phyloP scores from a whole-genome alignment of 1,140 invertebrate genomes.

The Pseudomyrmex cubaensis region DNA sequence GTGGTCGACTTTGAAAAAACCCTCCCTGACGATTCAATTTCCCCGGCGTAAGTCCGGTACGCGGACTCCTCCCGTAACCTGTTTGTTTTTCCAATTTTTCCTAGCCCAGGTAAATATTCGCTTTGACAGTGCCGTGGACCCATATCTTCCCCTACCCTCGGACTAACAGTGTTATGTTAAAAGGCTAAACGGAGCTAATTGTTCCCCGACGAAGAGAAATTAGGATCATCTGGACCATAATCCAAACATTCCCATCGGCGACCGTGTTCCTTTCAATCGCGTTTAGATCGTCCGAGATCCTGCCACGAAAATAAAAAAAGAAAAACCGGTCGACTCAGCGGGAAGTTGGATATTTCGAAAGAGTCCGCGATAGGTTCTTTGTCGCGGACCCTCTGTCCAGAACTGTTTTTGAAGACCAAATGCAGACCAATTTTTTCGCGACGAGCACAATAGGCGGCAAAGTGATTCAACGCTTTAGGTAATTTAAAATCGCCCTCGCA shows the following conservation, averaged over 20 bases:
- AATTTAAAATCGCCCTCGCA: slow-evolving; percentile 18
- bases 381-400: slow-evolving; percentile 23
- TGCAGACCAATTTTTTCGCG: slow-evolving; percentile 72
- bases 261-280: slow-evolving; percentile 51
- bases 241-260: slow-evolving; percentile 60
- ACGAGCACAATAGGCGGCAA: slow-evolving; percentile 58
- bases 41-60: slow-evolving; percentile 21
- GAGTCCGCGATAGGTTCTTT: too few species aligned
- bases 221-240: slow-evolving; percentile 60
- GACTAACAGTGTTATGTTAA: slow-evolving; percentile 27
- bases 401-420: slow-evolving; percentile 69
- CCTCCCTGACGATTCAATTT: slow-evolving; percentile 70
- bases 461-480: slow-evolving; percentile 68
- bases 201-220: slow-evolving; percentile 66
- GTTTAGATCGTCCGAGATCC: slow-evolving; percentile 12
- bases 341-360: slow-evolving; percentile 60
- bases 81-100: slow-evolving; percentile 76
- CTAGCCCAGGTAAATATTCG: slow-evolving; percentile 58
- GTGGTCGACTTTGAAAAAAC: slow-evolving; percentile 33
- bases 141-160: neutral
- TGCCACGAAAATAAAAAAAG: slow-evolving; percentile 33
- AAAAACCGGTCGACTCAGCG: slow-evolving; percentile 60
- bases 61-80: slow-evolving; percentile 6
- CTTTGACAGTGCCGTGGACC: neutral
- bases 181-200: slow-evolving; percentile 72